A percentile compares a stretch with the other conserved stretches of the same genome.
phyloP scores from a whole-genome alignment of 30 jellyfish, hydroid and myxozoan species.

The Rhopilema esculentum region DNA sequence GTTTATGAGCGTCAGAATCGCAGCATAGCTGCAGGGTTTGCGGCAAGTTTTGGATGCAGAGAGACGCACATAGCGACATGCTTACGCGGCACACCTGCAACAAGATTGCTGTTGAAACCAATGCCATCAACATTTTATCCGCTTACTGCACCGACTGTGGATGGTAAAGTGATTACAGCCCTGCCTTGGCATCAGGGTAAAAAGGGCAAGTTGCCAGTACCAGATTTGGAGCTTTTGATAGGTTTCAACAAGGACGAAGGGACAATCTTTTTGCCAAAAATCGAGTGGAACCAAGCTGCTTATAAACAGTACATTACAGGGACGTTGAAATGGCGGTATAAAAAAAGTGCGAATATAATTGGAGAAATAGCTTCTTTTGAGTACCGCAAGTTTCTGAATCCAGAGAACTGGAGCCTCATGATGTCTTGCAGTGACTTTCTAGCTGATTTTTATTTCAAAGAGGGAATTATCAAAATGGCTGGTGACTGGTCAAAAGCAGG shows the following conservation, averaged over 20 bases:
- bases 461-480: constrained; percentile 1
- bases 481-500: constrained; percentile 26
- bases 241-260: constrained; percentile 67
- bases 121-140: background rate
- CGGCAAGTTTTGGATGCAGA: constrained; percentile 9
- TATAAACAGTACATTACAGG: background rate
- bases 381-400: background rate
- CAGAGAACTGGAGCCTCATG: background rate
- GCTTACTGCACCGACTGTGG: constrained; percentile 19
- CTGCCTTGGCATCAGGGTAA: constrained; percentile 1
- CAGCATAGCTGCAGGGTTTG: background rate
- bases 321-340: constrained; percentile 1
- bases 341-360: background rate
- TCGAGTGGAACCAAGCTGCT: background rate
- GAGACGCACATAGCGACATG: constrained; percentile 5
- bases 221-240: constrained; percentile 31
- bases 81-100: constrained; percentile 1
- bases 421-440: background rate
- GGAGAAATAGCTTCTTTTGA: constrained; percentile 25
- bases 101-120: background rate
- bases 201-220: constrained; percentile 14
- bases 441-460: constrained; percentile 5
- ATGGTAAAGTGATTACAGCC: constrained; percentile 18
- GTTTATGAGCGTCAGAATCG: background rate
- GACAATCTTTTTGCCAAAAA: constrained; percentile 23